Conservation (phyloP, 2,113 vertebrate genomes). For the Melanocharis versteri region DNA sequence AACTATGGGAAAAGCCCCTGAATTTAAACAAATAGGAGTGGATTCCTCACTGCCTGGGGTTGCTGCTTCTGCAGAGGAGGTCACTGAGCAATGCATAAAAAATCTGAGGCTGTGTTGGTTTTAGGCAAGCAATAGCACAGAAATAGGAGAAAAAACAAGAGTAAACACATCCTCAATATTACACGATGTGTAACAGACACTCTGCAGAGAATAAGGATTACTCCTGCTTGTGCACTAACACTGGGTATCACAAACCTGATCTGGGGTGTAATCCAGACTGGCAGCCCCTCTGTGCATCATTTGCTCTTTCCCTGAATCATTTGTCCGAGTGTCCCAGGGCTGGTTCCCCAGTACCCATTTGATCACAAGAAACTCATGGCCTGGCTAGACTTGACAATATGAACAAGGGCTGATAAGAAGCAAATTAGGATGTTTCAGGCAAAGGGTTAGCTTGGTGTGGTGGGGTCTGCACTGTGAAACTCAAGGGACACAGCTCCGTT, state of each 20-base stretch:
- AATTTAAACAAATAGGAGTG: constrained; percentile 45
- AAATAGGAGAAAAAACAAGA: constrained; percentile 40
- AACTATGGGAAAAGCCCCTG: not conserved
- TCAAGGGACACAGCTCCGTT: not conserved
- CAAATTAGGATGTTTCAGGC: not conserved
- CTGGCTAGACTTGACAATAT: not conserved
- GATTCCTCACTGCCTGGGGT: constrained; percentile 71
- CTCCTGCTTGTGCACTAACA: not conserved
- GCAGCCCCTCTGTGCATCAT: not conserved
- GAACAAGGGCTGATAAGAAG: not conserved
- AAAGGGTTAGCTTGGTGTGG: not conserved
- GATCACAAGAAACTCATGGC: not conserved
- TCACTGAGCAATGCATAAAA: constrained; percentile 64
- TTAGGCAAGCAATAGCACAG: constrained; percentile 65
- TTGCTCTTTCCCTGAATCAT: not conserved
- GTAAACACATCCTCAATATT: constrained; percentile 71
- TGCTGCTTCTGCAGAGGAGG: constrained; percentile 50
- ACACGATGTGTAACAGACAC: constrained; percentile 65
- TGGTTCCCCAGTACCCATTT: not conserved
- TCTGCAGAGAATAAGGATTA: not conserved
- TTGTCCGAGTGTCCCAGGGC: not conserved
- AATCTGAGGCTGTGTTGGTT: constrained; percentile 68
- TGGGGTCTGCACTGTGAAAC: not conserved
- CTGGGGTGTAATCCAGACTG: not conserved
- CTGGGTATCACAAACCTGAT: not conserved